Conservation (phyloP, 2,888 invertebrate genomes). For the Lepeophtheirus nordmannii region DNA sequence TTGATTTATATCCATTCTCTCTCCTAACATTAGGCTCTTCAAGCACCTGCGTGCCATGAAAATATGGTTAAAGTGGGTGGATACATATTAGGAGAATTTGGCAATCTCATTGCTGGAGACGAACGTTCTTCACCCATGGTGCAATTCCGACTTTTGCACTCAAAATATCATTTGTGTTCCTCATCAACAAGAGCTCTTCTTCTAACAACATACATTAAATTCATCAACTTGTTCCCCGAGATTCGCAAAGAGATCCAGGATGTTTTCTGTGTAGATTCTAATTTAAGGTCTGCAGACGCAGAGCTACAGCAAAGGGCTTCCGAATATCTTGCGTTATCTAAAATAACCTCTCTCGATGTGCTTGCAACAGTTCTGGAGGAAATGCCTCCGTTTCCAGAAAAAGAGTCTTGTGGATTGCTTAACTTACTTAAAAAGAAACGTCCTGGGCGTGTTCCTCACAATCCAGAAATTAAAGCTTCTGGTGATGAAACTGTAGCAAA, state of each 20-base stretch:
- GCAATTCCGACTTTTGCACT: slow-evolving; percentile 94
- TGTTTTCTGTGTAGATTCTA: slow-evolving; percentile 83
- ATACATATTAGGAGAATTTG: slow-evolving; percentile 96
- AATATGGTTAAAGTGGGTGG: slow-evolving; percentile 99
- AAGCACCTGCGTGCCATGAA: slow-evolving; percentile 98
- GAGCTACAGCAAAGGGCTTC: slow-evolving; percentile 95
- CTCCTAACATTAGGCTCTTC: slow-evolving; percentile 51
- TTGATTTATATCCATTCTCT: background rate
- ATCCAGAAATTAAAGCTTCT: slow-evolving; percentile 13
- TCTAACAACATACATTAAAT: slow-evolving; percentile 95
- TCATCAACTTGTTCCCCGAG: slow-evolving; percentile 97
- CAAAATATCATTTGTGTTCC: slow-evolving; percentile 44
- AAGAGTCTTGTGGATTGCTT: slow-evolving; percentile 90
- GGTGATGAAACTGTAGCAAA: background rate
- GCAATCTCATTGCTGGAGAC: slow-evolving; percentile 97
- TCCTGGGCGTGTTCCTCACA: slow-evolving; percentile 59
- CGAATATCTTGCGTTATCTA: slow-evolving; percentile 89
- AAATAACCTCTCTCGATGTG: slow-evolving; percentile 48
- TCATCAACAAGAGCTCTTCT: slow-evolving; percentile 89
- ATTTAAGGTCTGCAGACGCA: slow-evolving; percentile 90
- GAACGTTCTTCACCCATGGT: slow-evolving; percentile 89
- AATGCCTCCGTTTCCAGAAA: slow-evolving; percentile 98
- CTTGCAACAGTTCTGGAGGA: slow-evolving; percentile 92
- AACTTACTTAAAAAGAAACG: slow-evolving; percentile 97
- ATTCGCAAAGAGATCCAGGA: slow-evolving; percentile 89